Evolutionary conservation across 2,113 vertebrate genomes (phyloP).

Genomic region (Butastur rufipennis): DNA sequence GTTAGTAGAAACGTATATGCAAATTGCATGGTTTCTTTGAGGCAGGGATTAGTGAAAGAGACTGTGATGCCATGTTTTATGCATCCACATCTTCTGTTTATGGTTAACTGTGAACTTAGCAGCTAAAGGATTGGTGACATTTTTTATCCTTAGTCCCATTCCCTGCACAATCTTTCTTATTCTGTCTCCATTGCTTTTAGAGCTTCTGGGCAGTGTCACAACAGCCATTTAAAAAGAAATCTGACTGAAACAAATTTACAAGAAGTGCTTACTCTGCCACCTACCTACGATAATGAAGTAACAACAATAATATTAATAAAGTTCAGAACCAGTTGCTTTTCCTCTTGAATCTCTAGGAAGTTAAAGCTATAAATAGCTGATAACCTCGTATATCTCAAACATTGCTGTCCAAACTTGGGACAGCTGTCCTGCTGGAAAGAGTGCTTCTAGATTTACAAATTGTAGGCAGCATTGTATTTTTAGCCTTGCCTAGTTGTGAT

Average conservation of each 20-base stretch:
- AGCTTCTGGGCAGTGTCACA: neutral
- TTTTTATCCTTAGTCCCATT: neutral
- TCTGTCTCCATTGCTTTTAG: neutral
- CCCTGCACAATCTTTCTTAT: neutral
- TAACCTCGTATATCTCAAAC: neutral
- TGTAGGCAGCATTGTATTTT: neutral
- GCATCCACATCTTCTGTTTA: neutral
- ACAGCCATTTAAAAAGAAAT: neutral
- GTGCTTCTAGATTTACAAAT: neutral
- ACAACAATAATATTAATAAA: neutral
- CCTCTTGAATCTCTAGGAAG: neutral
- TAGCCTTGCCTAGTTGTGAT: neutral
- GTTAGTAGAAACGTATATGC: neutral
- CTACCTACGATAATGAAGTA: neutral
- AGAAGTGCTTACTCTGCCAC: neutral
- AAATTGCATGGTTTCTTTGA: neutral
- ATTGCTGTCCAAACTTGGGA: neutral
- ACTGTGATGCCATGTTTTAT: neutral
- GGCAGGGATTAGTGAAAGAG: neutral
- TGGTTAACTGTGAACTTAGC: neutral
- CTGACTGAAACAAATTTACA: neutral
- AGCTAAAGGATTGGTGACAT: neutral
- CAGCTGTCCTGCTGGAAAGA: neutral
- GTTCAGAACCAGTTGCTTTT: neutral
- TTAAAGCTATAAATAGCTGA: neutral